Evolutionary conservation across 2,797 vertebrate species (phyloP).

Genomic region (Scyliorhinus canicula): DNA sequence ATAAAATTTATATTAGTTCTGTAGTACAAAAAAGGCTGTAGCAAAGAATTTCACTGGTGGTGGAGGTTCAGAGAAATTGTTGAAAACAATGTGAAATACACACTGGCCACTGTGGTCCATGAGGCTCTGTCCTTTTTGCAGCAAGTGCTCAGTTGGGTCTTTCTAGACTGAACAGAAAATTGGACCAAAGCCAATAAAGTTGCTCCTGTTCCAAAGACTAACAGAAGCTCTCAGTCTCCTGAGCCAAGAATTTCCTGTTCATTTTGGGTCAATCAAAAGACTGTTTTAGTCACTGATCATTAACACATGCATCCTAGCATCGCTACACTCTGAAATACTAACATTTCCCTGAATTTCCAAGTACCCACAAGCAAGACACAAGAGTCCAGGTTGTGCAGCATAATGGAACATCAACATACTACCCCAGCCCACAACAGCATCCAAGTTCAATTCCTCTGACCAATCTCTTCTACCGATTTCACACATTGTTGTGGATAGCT

Average conservation of each 20-base stretch:
- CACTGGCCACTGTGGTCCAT: not conserved
- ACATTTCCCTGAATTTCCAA: not conserved
- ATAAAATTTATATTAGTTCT: conserved; percentile 8
- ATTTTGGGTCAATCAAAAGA: not conserved
- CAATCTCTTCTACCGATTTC: not conserved
- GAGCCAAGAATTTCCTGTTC: not conserved
- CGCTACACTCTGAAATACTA: not conserved
- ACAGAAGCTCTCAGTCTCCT: conserved; percentile 24
- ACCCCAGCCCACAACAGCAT: not conserved
- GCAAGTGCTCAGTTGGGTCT: not conserved
- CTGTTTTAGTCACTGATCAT: not conserved
- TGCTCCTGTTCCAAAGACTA: not conserved
- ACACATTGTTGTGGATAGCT: not conserved
- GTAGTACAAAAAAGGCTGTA: conserved; percentile 5
- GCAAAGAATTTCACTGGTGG: not conserved
- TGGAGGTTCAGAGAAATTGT: not conserved
- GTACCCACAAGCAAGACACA: not conserved
- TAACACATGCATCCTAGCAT: not conserved
- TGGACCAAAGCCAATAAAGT: not conserved
- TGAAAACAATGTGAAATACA: not conserved
- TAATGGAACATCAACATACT: not conserved
- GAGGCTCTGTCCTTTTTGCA: not conserved
- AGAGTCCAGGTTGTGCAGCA: not conserved
- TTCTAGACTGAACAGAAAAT: conserved; percentile 15
- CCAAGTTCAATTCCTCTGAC: not conserved